A percentile compares a stretch with the other conserved stretches of the same genome.
Evolutionary conservation across 1,140 invertebrate species (phyloP).

Genomic region (Luehdorfia chinensis): DNA sequence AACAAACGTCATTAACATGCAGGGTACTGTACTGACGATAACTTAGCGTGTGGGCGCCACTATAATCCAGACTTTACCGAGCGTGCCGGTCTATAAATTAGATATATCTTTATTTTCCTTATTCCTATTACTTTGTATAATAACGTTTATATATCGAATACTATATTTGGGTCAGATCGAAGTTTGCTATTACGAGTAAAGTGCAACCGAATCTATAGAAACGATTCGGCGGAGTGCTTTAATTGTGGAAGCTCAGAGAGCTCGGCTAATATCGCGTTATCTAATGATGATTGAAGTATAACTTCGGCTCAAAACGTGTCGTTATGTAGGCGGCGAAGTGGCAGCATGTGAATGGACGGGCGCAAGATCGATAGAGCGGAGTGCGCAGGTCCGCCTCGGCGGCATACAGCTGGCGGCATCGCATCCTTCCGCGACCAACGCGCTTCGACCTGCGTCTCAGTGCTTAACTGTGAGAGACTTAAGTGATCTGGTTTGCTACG

Average conservation of each 20-base stretch:
- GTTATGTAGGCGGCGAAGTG: slow-evolving; percentile 65
- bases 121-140: not conserved
- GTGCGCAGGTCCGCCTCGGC: slow-evolving; percentile 54
- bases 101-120: not conserved
- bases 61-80: slow-evolving; percentile 16
- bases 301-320: slow-evolving; percentile 46
- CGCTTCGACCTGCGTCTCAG: slow-evolving; percentile 40
- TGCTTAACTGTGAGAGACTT: slow-evolving; percentile 38
- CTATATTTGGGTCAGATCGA: not conserved
- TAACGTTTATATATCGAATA: not conserved
- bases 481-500: slow-evolving; percentile 41
- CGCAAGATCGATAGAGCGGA: slow-evolving; percentile 64
- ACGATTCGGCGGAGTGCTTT: slow-evolving; percentile 37
- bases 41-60: slow-evolving; percentile 45
- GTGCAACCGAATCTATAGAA: slow-evolving; percentile 27
- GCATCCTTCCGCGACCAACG: slow-evolving; percentile 40
- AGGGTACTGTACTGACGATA: slow-evolving; percentile 48
- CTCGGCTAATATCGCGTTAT: slow-evolving; percentile 59
- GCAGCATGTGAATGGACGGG: slow-evolving; percentile 58
- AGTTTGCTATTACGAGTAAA: not conserved
- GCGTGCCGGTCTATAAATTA: slow-evolving; percentile 6
- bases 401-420: slow-evolving; percentile 49
- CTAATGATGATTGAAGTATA: slow-evolving; percentile 70
- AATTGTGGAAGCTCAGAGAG: slow-evolving; percentile 38
- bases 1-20: slow-evolving; percentile 61